These are phyloP conservation scores for Diadophis punctatus DNA, from an alignment of 2,113 vertebrate genomes.

Conservation along the genomic window DNA sequence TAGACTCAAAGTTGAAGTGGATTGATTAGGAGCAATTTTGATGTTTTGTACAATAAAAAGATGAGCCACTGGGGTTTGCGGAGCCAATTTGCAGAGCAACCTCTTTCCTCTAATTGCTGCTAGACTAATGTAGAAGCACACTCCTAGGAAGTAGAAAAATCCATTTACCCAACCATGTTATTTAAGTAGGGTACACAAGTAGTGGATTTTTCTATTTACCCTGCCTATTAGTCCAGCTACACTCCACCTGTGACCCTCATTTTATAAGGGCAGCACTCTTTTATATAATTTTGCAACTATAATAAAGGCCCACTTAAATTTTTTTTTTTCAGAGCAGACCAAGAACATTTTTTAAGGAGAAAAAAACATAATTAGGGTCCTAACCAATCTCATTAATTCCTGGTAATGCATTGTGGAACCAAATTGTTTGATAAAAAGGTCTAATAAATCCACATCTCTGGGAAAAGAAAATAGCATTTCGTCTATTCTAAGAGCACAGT, in stretches of 20 bases:
- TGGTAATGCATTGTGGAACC: conserved; percentile 66
- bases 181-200: conserved; percentile 77
- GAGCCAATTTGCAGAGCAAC: conserved; percentile 80
- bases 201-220: conserved; percentile 89
- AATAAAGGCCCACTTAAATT: conserved; percentile 71
- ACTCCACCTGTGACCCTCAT: conserved; percentile 81
- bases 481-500: conserved; percentile 44
- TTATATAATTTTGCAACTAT: conserved; percentile 69
- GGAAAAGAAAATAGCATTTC: conserved; percentile 43
- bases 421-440: conserved; percentile 67
- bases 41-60: conserved; percentile 77
- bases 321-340: conserved; percentile 59
- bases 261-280: conserved; percentile 61
- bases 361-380: conserved; percentile 65
- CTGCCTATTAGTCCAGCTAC: conserved; percentile 78
- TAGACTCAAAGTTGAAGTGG: conserved; percentile 73
- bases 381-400: conserved; percentile 72
- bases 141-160: conserved; percentile 73
- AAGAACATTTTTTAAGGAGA: conserved; percentile 61
- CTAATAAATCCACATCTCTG: conserved; percentile 60
- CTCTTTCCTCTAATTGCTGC: conserved; percentile 82
- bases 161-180: conserved; percentile 85
- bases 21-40: conserved; percentile 78
- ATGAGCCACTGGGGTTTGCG: conserved; percentile 66
- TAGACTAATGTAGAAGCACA: conserved; percentile 74